Base-by-base conservation (phyloP, 2,113 vertebrate species). In the Chunga burmeisteri region DNA sequence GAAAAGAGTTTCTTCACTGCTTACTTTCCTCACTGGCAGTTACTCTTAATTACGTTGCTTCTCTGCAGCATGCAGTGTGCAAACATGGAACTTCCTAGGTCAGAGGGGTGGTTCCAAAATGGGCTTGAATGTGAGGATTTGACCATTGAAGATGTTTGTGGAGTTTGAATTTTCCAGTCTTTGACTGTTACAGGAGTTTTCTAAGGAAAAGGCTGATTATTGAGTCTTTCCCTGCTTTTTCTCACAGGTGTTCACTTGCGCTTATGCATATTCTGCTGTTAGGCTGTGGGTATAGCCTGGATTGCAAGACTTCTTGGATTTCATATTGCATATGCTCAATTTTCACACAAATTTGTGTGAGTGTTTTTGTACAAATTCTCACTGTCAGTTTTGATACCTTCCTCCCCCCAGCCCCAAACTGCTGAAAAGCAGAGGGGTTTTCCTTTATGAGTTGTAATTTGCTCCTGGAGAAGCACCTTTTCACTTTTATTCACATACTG, bases 321-420 rank as follows among this genome's bases (percentile, higher is more conserved):
- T 93, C 3, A 1, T 46, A 23, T 53, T 77, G 32, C 25, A 4
- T 49, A 23, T 74, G 92, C 59, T 92, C 63, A 36, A 3, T 70
- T 81, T 88, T 81, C 25, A 36, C 29, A 42, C 17, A 66, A 52
- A 46, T 2, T 27, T 38, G 1, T 46, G 6, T 40, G 23, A 40
- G 12, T 56, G 10, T 83, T 59, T 70, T 26, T 74, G 18, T 65
- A 34, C 27, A 61, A 56, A 80, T 7, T 72, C 68, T 36, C 34
- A 15, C 26, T 63, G 29, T 22, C 3, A 23, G 16, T 70, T 95
- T 71, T 16, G 0, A 11, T 74, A 49, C 9, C 14, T 9, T 13
- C 1, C 5, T 7, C 23, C 2, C 7, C 23, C 15, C 42, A 22
- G 4, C 8, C 42, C 17, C 15, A 46, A 55, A 17, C 29, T 5